phyloP scores from a whole-genome alignment of 1,140 invertebrate species.

The Zaprionus kolodkinae region DNA sequence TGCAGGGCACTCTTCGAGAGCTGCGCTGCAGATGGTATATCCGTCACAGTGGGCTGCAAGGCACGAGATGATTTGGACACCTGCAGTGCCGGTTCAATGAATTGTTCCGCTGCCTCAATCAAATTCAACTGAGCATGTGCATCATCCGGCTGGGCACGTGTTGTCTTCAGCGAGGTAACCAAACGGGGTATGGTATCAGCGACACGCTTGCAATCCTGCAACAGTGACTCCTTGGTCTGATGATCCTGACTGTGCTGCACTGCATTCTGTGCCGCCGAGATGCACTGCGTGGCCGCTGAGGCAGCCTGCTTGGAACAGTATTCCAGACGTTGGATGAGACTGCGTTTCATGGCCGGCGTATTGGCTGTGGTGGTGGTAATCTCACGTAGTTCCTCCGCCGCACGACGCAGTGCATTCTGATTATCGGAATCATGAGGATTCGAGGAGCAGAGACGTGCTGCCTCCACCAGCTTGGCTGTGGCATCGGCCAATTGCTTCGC shows the following conservation, averaged over 20 bases:
- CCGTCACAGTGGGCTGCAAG: conserved; percentile 93
- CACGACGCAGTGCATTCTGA: conserved; percentile 92
- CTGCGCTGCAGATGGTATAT: conserved; percentile 91
- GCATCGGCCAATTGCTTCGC: conserved; percentile 97
- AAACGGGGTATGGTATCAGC: conserved; percentile 92
- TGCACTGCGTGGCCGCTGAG: conserved; percentile 95
- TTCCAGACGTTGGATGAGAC: conserved; percentile 90
- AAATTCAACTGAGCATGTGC: conserved; percentile 91
- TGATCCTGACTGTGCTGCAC: conserved; percentile 86
- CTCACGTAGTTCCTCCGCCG: conserved; percentile 95
- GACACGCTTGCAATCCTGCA: conserved; percentile 91
- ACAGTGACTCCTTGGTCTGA: conserved; percentile 86
- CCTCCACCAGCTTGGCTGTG: conserved; percentile 97
- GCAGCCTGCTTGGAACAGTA: conserved; percentile 94
- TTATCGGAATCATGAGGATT: conserved; percentile 93
- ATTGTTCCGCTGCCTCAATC: conserved; percentile 94
- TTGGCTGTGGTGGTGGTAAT: conserved; percentile 94
- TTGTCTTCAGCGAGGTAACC: conserved; percentile 92
- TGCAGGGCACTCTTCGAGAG: conserved; percentile 83
- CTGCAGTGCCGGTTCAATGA: conserved; percentile 89
- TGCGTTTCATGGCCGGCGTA: conserved; percentile 90
- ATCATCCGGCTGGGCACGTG: conserved; percentile 89
- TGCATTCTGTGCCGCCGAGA: conserved; percentile 92
- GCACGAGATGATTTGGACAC: conserved; percentile 92
- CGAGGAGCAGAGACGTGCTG: conserved; percentile 95